Base-by-base conservation (phyloP, 2,113 vertebrate species). In the Monarcha castaneiventris region DNA sequence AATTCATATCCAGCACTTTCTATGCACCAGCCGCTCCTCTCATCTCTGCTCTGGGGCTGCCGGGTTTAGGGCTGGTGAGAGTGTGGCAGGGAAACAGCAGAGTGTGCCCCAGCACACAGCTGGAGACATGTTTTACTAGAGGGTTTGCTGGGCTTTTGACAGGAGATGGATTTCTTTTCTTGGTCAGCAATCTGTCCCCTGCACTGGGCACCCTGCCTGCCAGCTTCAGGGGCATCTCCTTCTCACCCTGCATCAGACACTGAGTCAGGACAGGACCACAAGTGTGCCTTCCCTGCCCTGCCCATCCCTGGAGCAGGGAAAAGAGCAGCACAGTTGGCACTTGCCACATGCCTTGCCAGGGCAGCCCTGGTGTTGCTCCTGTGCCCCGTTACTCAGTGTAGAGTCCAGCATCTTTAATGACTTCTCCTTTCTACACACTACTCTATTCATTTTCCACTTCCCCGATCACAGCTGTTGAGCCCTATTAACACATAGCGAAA, bases 381-480 rank as follows among this genome's bases (percentile, higher is more conserved):
- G 32, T 4, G 7, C 59, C 39, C 13, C 0, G 5, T 52, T 80
- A 64, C 64, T 58, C 10, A 0, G 54, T 30, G 33, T 0, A 0
- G 6, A 84, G 39, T 39, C 30, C 41, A 68, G 41, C 29, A 22
- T 19, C 67, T 56, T 72, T 87, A 74, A 79, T 7, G 3, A 75
- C 41, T 59, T 90, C 63, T 89, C 67, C 81, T 91, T 94, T 83
- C 87, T 39, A 79, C 26, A 79, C 76, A 84, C 69, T 78, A 33
- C 75, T 77, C 63, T 93, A 69, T 68, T 95, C 80, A 95, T 94
- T 92, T 90, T 89, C 86, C 69, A 89, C 87, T 92, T 96, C 62
- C 95, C 92, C 84, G 93, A 5, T 91, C 11, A 4, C 86, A 92
- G 81, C 91, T 94, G 84, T 62, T 26, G 49, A 94, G 87, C 37